Percentiles rank a stretch among this genome's conserved stretches.
Conservation (phyloP, 2,888 invertebrate species). For the Latheticus oryzae region DNA sequence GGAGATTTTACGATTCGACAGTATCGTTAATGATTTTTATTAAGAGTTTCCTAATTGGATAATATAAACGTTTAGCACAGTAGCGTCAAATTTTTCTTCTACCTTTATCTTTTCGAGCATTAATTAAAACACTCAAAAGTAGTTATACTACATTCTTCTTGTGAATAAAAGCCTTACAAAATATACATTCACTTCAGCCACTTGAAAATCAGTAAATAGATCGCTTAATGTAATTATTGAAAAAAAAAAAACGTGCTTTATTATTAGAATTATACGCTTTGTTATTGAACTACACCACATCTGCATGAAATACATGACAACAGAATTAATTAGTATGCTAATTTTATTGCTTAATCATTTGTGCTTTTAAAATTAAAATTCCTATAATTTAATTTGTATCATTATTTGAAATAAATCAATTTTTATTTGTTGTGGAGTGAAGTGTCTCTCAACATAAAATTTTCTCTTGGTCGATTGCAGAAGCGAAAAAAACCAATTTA, state of each 20-base stretch:
- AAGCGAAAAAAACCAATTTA: conserved; percentile 8
- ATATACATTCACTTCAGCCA: conserved; percentile 26
- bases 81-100: conserved; percentile 46
- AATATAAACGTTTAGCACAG: conserved; percentile 46
- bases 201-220: conserved; percentile 23
- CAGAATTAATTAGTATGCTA: conserved; percentile 30
- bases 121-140: conserved; percentile 36
- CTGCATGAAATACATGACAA: conserved; percentile 24
- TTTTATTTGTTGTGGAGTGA: too few relatives aligned
- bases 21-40: conserved; percentile 39
- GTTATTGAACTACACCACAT: conserved; percentile 15
- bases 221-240: conserved; percentile 27
- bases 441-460: too few relatives aligned
- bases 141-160: conserved; percentile 19
- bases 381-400: too few relatives aligned
- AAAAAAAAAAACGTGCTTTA: conserved; percentile 17
- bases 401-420: too few relatives aligned
- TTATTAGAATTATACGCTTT: conserved; percentile 22
- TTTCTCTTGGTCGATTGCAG: too few relatives aligned
- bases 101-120: conserved; percentile 24
- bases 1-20: conserved; percentile 23
- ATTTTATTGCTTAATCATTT: conserved; percentile 13
- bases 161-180: conserved; percentile 16
- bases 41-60: conserved; percentile 46
- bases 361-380: too few relatives aligned